phyloP scores from a whole-genome alignment of 2,888 invertebrate genomes.

The Leptinotarsa juncta region DNA sequence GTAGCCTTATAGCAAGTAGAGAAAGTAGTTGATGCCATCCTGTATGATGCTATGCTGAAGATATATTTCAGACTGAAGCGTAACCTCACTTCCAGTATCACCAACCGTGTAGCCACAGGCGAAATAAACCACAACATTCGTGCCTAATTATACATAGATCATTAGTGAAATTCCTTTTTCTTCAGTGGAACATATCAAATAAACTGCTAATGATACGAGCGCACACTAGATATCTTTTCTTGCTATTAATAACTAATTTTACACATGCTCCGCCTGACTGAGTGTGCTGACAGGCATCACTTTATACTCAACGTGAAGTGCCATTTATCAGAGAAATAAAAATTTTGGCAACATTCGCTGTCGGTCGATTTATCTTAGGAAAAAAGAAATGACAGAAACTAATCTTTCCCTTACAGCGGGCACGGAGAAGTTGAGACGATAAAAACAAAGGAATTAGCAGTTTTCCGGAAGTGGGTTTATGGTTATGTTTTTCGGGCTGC shows the following conservation, averaged over 20 bases:
- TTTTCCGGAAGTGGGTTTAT: constrained; percentile 43
- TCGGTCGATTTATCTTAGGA: constrained; percentile 20
- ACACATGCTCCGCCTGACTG: constrained; percentile 42
- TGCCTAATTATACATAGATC: constrained; percentile 39
- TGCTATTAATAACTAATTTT: constrained; percentile 47
- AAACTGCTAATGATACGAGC: constrained; percentile 42
- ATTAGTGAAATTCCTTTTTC: constrained; percentile 36
- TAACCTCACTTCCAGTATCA: constrained; percentile 14
- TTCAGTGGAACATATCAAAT: constrained; percentile 38
- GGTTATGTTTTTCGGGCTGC: constrained; percentile 44
- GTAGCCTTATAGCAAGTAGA: no score
- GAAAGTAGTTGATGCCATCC: background rate
- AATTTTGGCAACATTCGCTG: constrained; percentile 37
- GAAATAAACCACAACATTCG: constrained; percentile 21
- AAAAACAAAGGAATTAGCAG: constrained; percentile 45
- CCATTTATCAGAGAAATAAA: constrained; percentile 30
- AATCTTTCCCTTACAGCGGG: constrained; percentile 35
- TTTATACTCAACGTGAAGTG: constrained; percentile 36
- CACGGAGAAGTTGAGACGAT: constrained; percentile 30
- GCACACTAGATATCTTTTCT: constrained; percentile 31
- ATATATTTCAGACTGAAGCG: background rate
- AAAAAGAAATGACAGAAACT: constrained; percentile 30
- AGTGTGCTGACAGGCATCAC: constrained; percentile 37
- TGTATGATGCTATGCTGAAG: background rate
- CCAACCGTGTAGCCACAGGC: constrained; percentile 4